phyloP scores from a whole-genome alignment of 30 jellyfish, hydroid and myxozoan genomes.

The Mastigias papua region DNA sequence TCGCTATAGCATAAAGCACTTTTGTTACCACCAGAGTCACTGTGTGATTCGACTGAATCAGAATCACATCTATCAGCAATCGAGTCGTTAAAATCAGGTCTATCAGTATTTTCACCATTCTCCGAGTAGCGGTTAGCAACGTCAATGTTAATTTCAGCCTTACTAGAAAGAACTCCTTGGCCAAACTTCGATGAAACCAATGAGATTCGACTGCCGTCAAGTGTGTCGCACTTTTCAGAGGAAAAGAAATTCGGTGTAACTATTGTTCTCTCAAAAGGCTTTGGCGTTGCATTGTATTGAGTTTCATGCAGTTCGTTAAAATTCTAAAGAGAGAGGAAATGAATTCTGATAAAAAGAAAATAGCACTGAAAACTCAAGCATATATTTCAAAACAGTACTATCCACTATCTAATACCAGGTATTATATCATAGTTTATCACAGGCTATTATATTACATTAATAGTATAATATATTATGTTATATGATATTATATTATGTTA shows the following conservation, averaged over 20 bases:
- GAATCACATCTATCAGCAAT: not conserved
- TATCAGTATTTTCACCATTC: not conserved
- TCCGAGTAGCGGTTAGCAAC: no score
- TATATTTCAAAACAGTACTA: no score
- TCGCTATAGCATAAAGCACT: not conserved
- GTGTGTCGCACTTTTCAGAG: slow-evolving; percentile 4
- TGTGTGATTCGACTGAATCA: not conserved
- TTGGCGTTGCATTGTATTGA: slow-evolving; percentile 48
- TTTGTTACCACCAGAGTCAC: not conserved
- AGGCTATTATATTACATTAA: no score
- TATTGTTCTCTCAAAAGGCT: slow-evolving; percentile 22
- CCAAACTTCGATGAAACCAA: no score
- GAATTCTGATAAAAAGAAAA: not conserved
- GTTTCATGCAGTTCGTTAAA: not conserved
- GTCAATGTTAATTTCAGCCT: no score
- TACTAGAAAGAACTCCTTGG: no score
- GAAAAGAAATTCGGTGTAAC: slow-evolving; percentile 48
- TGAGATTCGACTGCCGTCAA: not conserved
- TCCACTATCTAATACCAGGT: no score
- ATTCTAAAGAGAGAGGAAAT: not conserved
- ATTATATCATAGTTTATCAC: no score
- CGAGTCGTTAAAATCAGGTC: not conserved
- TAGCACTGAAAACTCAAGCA: not conserved
- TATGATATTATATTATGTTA: no score
- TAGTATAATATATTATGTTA: no score